A percentile compares a stretch with the other conserved stretches of the same genome.
Evolutionary conservation across 1,140 invertebrate species (phyloP).

Genomic region (Asbolus verrucosus): DNA sequence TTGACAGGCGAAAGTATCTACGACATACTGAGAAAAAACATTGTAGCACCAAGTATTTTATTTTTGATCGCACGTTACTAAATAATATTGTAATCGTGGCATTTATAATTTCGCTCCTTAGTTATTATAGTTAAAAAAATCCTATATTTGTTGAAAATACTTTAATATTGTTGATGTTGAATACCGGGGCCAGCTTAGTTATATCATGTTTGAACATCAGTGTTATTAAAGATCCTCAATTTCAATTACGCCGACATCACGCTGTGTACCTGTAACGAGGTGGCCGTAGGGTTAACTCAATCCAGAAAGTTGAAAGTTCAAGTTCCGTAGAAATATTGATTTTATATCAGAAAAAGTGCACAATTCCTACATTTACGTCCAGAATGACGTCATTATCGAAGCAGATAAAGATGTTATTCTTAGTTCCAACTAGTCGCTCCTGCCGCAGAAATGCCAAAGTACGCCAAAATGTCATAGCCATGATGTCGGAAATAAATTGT

Average conservation of each 20-base stretch:
- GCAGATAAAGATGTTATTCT: constrained; percentile 12
- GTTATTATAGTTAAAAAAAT: background rate
- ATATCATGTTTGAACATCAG: background rate
- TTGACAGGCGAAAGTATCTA: too few relatives aligned
- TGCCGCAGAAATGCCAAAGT: constrained; percentile 22
- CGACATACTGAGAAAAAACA: too few relatives aligned
- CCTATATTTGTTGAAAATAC: too few relatives aligned
- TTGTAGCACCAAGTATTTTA: too few relatives aligned
- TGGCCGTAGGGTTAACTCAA: constrained; percentile 1
- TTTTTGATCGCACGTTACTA: too few relatives aligned
- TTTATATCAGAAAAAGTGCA: constrained; percentile 7
- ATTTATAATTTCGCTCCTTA: too few relatives aligned
- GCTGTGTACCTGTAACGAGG: constrained; percentile 1
- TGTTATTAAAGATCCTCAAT: background rate
- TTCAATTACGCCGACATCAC: background rate
- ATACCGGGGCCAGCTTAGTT: too few relatives aligned
- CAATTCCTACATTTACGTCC: constrained; percentile 6
- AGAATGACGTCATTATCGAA: constrained; percentile 1
- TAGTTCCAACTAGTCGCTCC: background rate
- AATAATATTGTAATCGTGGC: too few relatives aligned
- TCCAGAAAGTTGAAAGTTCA: constrained; percentile 12
- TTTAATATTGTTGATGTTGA: too few relatives aligned
- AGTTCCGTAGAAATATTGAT: background rate
- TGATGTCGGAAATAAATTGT: constrained; percentile 31
- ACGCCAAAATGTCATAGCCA: constrained; percentile 26